Evolutionary conservation across 2,888 invertebrate species (phyloP).

Genomic region (Caenorhabditis wallacei): DNA sequence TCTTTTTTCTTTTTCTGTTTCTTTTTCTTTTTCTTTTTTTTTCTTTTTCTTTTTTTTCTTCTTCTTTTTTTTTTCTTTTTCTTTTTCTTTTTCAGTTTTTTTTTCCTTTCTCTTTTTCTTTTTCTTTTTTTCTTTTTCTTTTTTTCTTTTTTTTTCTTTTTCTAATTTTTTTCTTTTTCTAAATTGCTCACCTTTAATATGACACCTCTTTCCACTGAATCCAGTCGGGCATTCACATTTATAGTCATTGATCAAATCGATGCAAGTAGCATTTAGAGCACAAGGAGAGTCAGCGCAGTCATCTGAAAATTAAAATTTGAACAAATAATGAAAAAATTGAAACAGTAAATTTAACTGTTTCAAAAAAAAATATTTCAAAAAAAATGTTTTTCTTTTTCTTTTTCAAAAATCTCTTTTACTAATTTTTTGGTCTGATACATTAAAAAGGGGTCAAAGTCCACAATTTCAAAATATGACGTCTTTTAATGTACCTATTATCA

Average conservation of each 20-base stretch:
- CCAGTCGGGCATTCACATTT: conserved; percentile 94
- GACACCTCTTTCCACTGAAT: conserved; percentile 96
- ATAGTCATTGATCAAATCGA: conserved; percentile 95
- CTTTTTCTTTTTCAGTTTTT: no score
- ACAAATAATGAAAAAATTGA: background rate
- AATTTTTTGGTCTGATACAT: no score
- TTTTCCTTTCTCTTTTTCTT: no score
- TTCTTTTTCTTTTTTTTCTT: no score
- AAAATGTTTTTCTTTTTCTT: background rate
- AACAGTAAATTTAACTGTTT: background rate
- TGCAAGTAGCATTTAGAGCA: conserved; percentile 92
- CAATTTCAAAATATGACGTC: background rate
- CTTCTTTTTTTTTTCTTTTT: no score
- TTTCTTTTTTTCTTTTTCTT: no score
- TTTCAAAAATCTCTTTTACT: conserved; percentile 1
- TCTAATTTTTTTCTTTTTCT: background rate
- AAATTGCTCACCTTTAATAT: conserved; percentile 88
- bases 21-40: no score
- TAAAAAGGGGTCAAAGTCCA: no score
- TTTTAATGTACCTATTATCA: background rate
- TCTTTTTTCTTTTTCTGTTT: no score
- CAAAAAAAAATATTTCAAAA: background rate
- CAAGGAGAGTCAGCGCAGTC: conserved; percentile 93
- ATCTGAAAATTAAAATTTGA: conserved; percentile 85
- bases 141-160: no score